Conservation (phyloP, 1,140 invertebrate species). For the Condylostylus longicornis region DNA sequence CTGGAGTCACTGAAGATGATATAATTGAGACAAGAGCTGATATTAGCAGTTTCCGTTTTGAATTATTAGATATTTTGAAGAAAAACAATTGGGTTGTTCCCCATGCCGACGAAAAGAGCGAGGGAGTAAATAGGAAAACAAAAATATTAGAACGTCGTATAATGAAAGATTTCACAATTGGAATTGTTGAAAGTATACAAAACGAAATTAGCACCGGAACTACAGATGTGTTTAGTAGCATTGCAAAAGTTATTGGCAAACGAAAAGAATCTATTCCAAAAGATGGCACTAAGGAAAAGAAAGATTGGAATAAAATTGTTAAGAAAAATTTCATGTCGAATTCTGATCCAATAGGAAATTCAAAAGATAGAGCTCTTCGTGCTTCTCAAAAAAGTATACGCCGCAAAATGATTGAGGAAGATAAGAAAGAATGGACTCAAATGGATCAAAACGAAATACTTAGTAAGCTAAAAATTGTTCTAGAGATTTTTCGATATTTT, state of each 20-base stretch:
- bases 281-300: too few species aligned
- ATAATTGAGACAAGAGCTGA: slow-evolving; percentile 93
- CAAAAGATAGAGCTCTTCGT: slow-evolving; percentile 42
- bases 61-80: slow-evolving; percentile 74
- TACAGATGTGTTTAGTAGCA: slow-evolving; percentile 64
- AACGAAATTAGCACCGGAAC: slow-evolving; percentile 52
- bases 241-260: slow-evolving; percentile 58
- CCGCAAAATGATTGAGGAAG: slow-evolving; percentile 44
- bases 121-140: too few species aligned
- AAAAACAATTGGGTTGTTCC: slow-evolving; percentile 71
- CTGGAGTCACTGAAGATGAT: slow-evolving; percentile 84
- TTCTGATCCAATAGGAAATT: slow-evolving; percentile 64
- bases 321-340: slow-evolving; percentile 47
- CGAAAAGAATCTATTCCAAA: too few species aligned
- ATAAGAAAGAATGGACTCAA: slow-evolving; percentile 35
- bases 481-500: too few species aligned
- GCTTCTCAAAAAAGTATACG: slow-evolving; percentile 53
- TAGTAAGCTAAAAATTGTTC: too few species aligned
- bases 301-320: slow-evolving; percentile 73
- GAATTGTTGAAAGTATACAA: slow-evolving; percentile 68
- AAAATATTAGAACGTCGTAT: slow-evolving; percentile 69
- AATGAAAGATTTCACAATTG: slow-evolving; percentile 80
- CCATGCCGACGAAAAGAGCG: slow-evolving; percentile 42
- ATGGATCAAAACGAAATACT: slow-evolving; percentile 32
- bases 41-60: slow-evolving; percentile 70